These are phyloP conservation scores for Synanceia verrucosa DNA, from an alignment of 2,797 vertebrate species.

Conservation along the genomic window DNA sequence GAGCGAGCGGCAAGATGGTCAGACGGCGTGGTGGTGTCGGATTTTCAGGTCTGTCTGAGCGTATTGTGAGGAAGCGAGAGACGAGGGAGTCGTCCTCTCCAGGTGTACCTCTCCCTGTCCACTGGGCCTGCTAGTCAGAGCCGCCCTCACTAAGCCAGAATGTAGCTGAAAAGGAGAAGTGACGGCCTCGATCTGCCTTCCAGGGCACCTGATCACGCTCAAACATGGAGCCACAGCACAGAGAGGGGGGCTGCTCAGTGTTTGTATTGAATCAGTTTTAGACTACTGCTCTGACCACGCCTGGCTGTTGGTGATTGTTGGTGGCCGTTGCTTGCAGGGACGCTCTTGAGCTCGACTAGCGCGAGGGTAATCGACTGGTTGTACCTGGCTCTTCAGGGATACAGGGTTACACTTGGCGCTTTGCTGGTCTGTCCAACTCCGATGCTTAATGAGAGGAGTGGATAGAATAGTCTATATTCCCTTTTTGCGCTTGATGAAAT, in stretches of 20 bases:
- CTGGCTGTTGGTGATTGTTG: constrained; percentile 11
- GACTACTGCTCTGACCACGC: constrained; percentile 20
- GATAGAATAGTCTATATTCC: constrained; percentile 41
- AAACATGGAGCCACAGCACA: not conserved
- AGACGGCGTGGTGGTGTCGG: not conserved
- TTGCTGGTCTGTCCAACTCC: constrained; percentile 37
- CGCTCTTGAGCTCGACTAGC: constrained; percentile 56
- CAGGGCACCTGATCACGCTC: constrained; percentile 21
- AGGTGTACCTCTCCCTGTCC: constrained; percentile 45
- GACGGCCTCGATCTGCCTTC: constrained; percentile 1
- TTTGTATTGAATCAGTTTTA: constrained; percentile 38
- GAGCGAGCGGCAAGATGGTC: not conserved
- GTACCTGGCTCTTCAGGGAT: constrained; percentile 65
- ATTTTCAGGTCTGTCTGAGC: constrained; percentile 36
- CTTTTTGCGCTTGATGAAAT: constrained; percentile 40
- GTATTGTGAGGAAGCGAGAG: constrained; percentile 47
- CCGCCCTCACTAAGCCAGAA: constrained; percentile 37
- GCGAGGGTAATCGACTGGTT: constrained; percentile 44
- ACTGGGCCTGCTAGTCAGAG: constrained; percentile 30
- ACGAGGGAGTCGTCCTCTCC: constrained; percentile 8
- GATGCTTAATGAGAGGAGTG: constrained; percentile 55
- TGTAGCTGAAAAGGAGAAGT: constrained; percentile 46
- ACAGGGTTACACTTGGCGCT: constrained; percentile 37
- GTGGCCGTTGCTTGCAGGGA: constrained; percentile 8
- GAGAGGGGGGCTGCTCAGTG: constrained; percentile 17